Conservation (phyloP, 2,888 invertebrate species). For the Carcina quercana region DNA sequence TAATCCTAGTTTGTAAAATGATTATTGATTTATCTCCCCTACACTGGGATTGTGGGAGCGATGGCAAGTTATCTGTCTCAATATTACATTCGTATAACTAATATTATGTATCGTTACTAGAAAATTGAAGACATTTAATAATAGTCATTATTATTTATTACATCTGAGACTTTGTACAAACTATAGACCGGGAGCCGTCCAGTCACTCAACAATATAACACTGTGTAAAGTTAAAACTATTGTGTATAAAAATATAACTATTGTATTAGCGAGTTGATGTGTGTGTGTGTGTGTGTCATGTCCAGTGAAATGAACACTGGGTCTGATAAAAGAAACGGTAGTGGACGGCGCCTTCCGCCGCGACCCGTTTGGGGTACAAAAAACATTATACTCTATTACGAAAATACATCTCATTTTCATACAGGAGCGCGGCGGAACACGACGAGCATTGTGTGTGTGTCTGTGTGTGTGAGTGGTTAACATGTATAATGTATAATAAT, state of each 20-base stretch:
- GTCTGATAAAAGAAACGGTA: conserved; percentile 54
- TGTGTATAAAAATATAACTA: conserved; percentile 72
- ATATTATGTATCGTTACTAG: conserved; percentile 26
- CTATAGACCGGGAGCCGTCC: conserved; percentile 71
- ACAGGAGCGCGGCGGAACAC: conserved; percentile 39
- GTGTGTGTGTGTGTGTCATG: conserved; percentile 26
- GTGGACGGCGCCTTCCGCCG: conserved; percentile 39
- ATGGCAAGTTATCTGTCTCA: conserved; percentile 36
- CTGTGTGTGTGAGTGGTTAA: conserved; percentile 44
- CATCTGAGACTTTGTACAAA: conserved; percentile 57
- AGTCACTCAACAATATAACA: conserved; percentile 69
- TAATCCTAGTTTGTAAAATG: conserved; percentile 26
- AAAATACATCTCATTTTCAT: conserved; percentile 52
- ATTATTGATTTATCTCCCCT: conserved; percentile 21
- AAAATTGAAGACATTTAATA: conserved; percentile 43
- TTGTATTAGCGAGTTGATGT: conserved; percentile 44
- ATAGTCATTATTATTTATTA: conserved; percentile 30
- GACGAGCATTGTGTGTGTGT: too few species aligned
- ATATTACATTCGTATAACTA: conserved; percentile 26
- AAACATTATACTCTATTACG: conserved; percentile 57
- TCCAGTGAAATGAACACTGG: conserved; percentile 23
- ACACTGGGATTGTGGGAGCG: conserved; percentile 32
- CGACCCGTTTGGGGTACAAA: conserved; percentile 48
- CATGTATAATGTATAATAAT: conserved; percentile 63
- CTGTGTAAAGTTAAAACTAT: conserved; percentile 71